phyloP scores from a whole-genome alignment of 2,888 invertebrate species.

The Cerastis rubricosa region DNA sequence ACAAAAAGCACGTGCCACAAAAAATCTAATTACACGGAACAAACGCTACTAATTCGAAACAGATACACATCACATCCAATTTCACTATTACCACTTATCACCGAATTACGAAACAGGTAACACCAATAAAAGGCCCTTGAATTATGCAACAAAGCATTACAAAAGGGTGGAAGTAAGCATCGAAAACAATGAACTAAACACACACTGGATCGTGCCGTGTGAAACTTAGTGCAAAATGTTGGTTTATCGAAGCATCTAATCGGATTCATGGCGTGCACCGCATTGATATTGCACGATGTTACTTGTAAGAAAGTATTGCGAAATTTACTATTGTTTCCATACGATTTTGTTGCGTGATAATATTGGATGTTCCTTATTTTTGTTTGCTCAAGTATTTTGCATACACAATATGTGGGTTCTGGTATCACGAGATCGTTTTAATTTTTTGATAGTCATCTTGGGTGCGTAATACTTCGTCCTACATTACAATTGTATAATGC shows the following conservation, averaged over 20 bases:
- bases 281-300: constrained; percentile 80
- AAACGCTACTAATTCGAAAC: constrained; percentile 56
- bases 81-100: constrained; percentile 61
- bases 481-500: constrained; percentile 49
- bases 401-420: constrained; percentile 62
- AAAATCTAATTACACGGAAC: constrained; percentile 55
- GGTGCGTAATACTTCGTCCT: constrained; percentile 30
- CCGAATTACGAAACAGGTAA: constrained; percentile 57
- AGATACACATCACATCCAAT: constrained; percentile 61
- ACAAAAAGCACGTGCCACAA: constrained; percentile 58
- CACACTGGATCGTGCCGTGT: constrained; percentile 74
- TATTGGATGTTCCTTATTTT: constrained; percentile 64
- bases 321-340: constrained; percentile 78
- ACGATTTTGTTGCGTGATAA: constrained; percentile 74
- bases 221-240: constrained; percentile 73
- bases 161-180: constrained; percentile 71
- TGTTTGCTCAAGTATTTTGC: constrained; percentile 57
- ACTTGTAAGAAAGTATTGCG: constrained; percentile 76
- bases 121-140: constrained; percentile 66
- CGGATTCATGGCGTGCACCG: constrained; percentile 75
- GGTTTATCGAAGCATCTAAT: constrained; percentile 82
- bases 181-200: constrained; percentile 78
- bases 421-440: constrained; percentile 51
- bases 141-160: constrained; percentile 76
- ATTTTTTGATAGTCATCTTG: constrained; percentile 62